Evolutionary conservation across 1,140 invertebrate species (phyloP), one percentile per base, ranked within the genome.

Genomic region (Halesus radiatus): DNA sequence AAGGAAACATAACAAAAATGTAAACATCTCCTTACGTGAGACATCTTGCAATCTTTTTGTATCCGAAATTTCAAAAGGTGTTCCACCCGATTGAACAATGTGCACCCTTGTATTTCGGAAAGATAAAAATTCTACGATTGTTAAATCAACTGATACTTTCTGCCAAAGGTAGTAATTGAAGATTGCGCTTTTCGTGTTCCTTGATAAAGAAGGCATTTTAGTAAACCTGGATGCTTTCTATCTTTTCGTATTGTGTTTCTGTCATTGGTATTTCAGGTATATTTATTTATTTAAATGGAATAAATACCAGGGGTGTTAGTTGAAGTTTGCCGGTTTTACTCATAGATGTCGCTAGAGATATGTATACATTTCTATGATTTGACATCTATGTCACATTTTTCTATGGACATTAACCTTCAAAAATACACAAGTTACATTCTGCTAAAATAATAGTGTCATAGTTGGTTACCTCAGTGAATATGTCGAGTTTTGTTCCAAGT

Each of bases 141-240:
- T 72, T 72, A 72, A 72, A 72, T 72, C 68, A 72, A 72, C 68
- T 72, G 68, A 72, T 72, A 72, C 52, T 50, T 72, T 72, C 45
- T 66, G 10, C 62, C 29, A 72, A 18, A 3, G 68, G 68, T 23
- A 52, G 68, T 72, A 72, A 72, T 72, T 72, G 68, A 72, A 72
- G 68, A 72, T 72, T 72, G 68, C 45, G 45, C 45, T 8, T 72
- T 23, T 72, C 50, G 13, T 20, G 68, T 72, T 72, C n/a, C 68
- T 22, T 50, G 45, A 72, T 72, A 72, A 72, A 72, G 26, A 50
- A 20, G 50, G 23, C 13, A 66, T 52, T 72, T 16, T 72, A 52
- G 15, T 52, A 72, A 18, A 72, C 18, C 45, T 20, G 18, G 2
- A 72, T 72, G 10, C 50, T 20, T 52, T 22, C 29, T 10, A 23